A percentile compares a stretch with the other conserved stretches of the same genome.
Evolutionary conservation across 2,888 invertebrate genomes (phyloP).

Genomic region (Erynnis tages): DNA sequence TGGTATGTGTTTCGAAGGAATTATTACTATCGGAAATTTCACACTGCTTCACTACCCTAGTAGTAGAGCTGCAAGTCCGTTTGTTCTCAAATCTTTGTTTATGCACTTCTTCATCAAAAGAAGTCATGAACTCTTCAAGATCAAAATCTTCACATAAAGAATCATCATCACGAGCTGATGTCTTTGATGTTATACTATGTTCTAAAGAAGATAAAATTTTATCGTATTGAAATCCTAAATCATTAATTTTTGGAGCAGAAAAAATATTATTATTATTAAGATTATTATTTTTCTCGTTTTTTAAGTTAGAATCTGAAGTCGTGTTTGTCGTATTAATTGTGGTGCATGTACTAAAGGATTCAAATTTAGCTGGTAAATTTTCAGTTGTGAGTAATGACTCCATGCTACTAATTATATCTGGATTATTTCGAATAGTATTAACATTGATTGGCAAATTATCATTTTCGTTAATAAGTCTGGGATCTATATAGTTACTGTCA

Average conservation of each 20-base stretch:
- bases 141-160: slow-evolving; percentile 83
- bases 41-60: slow-evolving; percentile 67
- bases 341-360: slow-evolving; percentile 62
- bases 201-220: slow-evolving; percentile 78
- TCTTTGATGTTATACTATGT: slow-evolving; percentile 71
- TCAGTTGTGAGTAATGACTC: slow-evolving; percentile 75
- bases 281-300: slow-evolving; percentile 39
- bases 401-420: slow-evolving; percentile 77
- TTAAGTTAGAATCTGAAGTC: slow-evolving; percentile 43
- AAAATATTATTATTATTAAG: slow-evolving; percentile 47
- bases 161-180: slow-evolving; percentile 72
- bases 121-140: slow-evolving; percentile 85
- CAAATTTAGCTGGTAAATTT: slow-evolving; percentile 74
- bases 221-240: slow-evolving; percentile 74
- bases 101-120: slow-evolving; percentile 83
- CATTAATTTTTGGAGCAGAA: slow-evolving; percentile 58
- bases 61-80: slow-evolving; percentile 74
- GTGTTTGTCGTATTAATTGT: slow-evolving; percentile 53
- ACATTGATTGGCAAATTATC: slow-evolving; percentile 85
- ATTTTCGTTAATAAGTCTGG: slow-evolving; percentile 85
- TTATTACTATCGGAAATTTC: slow-evolving; percentile 58
- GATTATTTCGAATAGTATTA: slow-evolving; percentile 74
- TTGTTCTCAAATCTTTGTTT: slow-evolving; percentile 67
- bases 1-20: slow-evolving; percentile 57
- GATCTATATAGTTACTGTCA: slow-evolving; percentile 80